phyloP scores from a whole-genome alignment of 1,140 invertebrate species.

The Drosophila pruinosa region DNA sequence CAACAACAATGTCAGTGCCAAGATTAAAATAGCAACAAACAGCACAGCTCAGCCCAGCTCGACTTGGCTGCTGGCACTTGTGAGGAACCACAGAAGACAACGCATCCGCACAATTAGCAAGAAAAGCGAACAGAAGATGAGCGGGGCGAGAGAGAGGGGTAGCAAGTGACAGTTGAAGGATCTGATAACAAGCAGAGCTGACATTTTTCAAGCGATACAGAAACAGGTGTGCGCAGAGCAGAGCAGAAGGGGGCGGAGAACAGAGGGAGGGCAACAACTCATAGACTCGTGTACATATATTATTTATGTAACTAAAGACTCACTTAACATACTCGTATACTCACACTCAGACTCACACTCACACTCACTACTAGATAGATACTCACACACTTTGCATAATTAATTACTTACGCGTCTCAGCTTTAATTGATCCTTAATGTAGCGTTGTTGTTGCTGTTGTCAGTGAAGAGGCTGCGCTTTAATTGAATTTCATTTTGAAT shows the following conservation, averaged over 20 bases:
- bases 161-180: slow-evolving; percentile 31
- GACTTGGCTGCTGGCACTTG: slow-evolving; percentile 15
- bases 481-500: slow-evolving; percentile 34
- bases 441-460: background rate
- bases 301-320: slow-evolving; percentile 30
- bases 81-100: slow-evolving; percentile 26
- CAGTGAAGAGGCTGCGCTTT: background rate
- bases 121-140: background rate
- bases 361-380: background rate
- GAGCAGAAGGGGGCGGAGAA: background rate
- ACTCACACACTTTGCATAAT: slow-evolving; percentile 10
- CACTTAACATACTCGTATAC: background rate
- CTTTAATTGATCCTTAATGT: slow-evolving; percentile 27
- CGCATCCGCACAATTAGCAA: slow-evolving; percentile 40
- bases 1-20: slow-evolving; percentile 53
- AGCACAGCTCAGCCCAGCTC: background rate
- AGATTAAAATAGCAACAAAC: slow-evolving; percentile 48
- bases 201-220: slow-evolving; percentile 27
- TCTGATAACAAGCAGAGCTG: slow-evolving; percentile 47
- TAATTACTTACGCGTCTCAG: slow-evolving; percentile 37
- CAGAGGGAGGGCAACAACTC: background rate
- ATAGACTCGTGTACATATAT: background rate
- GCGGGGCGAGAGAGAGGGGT: background rate
- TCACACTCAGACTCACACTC: background rate
- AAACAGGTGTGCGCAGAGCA: slow-evolving; percentile 17